phyloP scores from a whole-genome alignment of 2,888 invertebrate genomes.

The Papilio demoleus region DNA sequence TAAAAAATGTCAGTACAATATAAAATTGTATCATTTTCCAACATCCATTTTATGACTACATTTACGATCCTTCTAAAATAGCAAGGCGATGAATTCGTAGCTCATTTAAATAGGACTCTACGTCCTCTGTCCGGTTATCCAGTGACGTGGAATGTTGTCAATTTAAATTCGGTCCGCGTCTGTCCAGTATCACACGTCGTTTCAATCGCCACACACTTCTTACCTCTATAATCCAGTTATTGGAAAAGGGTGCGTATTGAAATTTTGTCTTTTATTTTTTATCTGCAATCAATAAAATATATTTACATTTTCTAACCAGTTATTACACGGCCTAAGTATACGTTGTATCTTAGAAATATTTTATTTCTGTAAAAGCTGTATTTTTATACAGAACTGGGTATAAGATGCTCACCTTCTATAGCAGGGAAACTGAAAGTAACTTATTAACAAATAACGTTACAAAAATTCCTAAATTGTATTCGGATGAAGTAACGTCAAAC shows the following conservation, averaged over 20 bases:
- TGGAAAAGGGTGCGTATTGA: conserved; percentile 62
- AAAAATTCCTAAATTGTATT: too few species aligned
- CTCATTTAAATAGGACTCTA: conserved; percentile 65
- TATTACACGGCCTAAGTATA: neutral
- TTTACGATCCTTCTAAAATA: conserved; percentile 45
- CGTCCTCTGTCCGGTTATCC: conserved; percentile 62
- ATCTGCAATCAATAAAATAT: conserved; percentile 36
- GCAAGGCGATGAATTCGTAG: conserved; percentile 65
- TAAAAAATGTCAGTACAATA: neutral
- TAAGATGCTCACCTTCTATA: too few species aligned
- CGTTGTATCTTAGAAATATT: too few species aligned
- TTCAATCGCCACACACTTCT: conserved; percentile 73
- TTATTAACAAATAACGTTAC: too few species aligned
- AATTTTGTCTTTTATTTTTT: conserved; percentile 50
- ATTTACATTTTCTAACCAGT: neutral
- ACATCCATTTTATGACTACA: conserved; percentile 24
- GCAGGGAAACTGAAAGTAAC: too few species aligned
- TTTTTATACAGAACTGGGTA: too few species aligned
- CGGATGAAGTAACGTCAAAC: too few species aligned
- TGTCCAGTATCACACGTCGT: conserved; percentile 65
- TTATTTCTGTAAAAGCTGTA: too few species aligned
- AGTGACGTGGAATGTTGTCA: conserved; percentile 62
- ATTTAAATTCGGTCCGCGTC: conserved; percentile 78
- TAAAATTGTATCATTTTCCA: conserved; percentile 30
- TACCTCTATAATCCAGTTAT: conserved; percentile 75